Evolutionary conservation across 2,113 vertebrate species (phyloP), one percentile per base, ranked within the genome.

Genomic region (Atrichornis clamosus): DNA sequence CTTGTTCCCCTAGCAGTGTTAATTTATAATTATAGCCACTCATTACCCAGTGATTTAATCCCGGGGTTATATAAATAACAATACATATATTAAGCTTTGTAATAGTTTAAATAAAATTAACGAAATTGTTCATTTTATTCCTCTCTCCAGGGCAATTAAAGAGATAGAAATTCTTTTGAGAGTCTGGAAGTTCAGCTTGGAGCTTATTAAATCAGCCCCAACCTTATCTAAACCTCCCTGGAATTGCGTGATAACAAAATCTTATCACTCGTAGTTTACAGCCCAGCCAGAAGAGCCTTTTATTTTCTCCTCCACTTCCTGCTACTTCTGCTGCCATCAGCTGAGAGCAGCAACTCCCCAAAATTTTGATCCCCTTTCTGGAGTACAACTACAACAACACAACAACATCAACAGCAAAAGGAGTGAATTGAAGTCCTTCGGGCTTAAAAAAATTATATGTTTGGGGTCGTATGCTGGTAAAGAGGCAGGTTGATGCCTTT

Each of bases 141-240:
- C 42, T 49, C 14, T 68, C 35, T 49, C 52, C 64, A 22, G 22
- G 53, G 84, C 42, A 75, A 64, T 64, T 53, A 63, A 75, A 75
- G 28, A 68, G 8, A 10, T 1, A 16, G 60, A 83, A 15, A 11
- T 33, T 67, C 78, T 27, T 55, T 75, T 9, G 15, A 27, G 41
- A 73, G 58, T 26, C 63, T 90, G 32, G 32, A 95, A 88, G 72
- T 79, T 68, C 56, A 84, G 44, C 17, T 67, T 33, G 76, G 26
- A 80, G 64, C 13, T 52, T 84, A 84, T 78, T 72, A 73, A 82
- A 81, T 94, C 74, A 56, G n/a, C 4, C 30, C 7, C 24, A 26
- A 24, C 13, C 47, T 70, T 95, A 79, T 85, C 95, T 93, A 76
- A 94, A 83, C 77, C 60, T 87, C 93, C 80, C 60, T 91, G 75